phyloP scores from a whole-genome alignment of 2,797 vertebrate genomes.

The Eupleurogrammus muticus region DNA sequence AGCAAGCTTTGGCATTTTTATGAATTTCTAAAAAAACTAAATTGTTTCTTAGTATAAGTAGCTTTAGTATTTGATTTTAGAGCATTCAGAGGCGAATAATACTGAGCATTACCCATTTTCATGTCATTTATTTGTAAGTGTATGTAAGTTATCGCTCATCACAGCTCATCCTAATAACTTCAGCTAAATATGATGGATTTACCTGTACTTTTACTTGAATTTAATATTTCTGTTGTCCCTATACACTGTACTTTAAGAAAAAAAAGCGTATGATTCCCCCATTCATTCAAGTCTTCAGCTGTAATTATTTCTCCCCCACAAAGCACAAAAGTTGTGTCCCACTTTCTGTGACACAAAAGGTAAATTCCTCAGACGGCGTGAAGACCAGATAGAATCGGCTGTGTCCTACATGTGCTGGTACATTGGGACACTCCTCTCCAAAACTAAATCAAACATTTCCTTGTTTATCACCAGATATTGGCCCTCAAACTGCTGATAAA shows the following conservation, averaged over 20 bases:
- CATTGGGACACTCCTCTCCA: neutral
- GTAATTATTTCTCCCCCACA: neutral
- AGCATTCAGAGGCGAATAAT: neutral
- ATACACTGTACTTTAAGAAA: neutral
- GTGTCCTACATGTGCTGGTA: neutral
- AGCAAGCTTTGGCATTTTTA: neutral
- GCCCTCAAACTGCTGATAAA: conserved; percentile 7
- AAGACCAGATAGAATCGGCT: neutral
- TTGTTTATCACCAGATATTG: neutral
- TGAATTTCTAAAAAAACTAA: neutral
- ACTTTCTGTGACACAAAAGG: conserved; percentile 9
- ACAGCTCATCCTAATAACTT: neutral
- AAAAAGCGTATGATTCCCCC: too few relatives aligned
- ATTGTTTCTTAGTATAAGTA: neutral
- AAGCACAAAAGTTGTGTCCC: neutral
- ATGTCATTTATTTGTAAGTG: neutral
- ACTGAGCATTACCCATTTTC: neutral
- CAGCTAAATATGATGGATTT: neutral
- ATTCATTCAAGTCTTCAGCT: neutral
- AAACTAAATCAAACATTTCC: neutral
- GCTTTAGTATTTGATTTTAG: neutral
- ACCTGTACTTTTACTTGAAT: neutral
- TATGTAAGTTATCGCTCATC: too few relatives aligned
- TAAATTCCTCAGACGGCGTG: neutral
- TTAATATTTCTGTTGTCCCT: neutral